These are phyloP conservation scores for Athetis lepigone DNA, from an alignment of 2,888 invertebrate genomes.

Conservation along the genomic window DNA sequence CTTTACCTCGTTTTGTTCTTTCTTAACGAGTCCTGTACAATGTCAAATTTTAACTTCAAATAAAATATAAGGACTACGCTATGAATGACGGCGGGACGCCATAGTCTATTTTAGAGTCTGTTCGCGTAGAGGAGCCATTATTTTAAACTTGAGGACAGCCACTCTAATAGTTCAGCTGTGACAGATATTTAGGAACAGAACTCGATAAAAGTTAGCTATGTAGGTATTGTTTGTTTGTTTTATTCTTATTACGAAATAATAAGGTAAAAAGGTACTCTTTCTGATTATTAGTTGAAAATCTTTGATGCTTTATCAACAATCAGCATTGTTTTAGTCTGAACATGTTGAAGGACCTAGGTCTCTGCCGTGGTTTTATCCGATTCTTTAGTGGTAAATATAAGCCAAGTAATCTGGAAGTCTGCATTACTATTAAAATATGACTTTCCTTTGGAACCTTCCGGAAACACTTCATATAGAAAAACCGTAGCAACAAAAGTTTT, in stretches of 20 bases:
- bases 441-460: no score
- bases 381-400: no score
- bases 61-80: background rate
- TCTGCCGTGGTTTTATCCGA: no score
- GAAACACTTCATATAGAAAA: no score
- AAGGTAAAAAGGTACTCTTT: no score
- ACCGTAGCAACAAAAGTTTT: no score
- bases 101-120: slow-evolving; percentile 35
- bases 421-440: no score
- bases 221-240: slow-evolving; percentile 13
- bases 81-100: background rate
- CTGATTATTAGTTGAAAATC: no score
- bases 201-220: slow-evolving; percentile 47
- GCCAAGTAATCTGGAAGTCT: no score
- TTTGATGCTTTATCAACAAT: no score
- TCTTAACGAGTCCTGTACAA: background rate
- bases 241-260: background rate
- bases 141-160: slow-evolving; percentile 51
- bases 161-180: slow-evolving; percentile 39
- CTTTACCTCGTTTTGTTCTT: background rate
- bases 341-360: no score
- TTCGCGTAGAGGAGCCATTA: slow-evolving; percentile 47
- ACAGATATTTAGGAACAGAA: slow-evolving; percentile 33
- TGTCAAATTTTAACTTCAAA: slow-evolving; percentile 14
- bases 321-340: background rate